Percentiles rank a stretch among this genome's conserved stretches.
phyloP scores from a whole-genome alignment of 2,888 invertebrate species.

The Teleogryllus oceanicus region DNA sequence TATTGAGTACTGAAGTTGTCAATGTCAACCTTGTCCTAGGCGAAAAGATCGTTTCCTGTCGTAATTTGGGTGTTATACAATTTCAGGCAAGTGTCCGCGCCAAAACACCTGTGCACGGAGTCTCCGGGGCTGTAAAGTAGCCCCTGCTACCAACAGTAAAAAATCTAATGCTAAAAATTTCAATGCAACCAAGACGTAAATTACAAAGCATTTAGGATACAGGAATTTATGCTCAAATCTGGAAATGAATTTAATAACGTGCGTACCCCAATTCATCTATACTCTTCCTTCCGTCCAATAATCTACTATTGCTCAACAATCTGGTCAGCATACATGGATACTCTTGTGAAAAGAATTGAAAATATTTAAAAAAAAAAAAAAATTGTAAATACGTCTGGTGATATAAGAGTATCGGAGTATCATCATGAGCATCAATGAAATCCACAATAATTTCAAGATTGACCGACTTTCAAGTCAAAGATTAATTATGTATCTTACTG shows the following conservation, averaged over 20 bases:
- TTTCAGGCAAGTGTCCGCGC: too few relatives aligned
- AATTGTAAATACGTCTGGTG: neutral
- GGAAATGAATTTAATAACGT: neutral
- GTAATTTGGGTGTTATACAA: too few relatives aligned
- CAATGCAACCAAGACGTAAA: too few relatives aligned
- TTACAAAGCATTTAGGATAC: neutral
- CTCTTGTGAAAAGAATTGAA: neutral
- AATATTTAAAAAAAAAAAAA: neutral
- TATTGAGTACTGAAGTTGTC: too few relatives aligned
- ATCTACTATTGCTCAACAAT: neutral
- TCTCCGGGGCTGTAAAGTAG: too few relatives aligned
- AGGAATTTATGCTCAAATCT: neutral
- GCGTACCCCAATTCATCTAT: neutral
- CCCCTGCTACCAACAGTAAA: too few relatives aligned
- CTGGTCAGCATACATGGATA: neutral
- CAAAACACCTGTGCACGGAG: too few relatives aligned
- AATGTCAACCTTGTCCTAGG: too few relatives aligned
- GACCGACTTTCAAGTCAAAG: neutral
- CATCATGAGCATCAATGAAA: neutral
- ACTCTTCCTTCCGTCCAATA: neutral
- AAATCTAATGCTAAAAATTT: too few relatives aligned
- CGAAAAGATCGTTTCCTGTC: too few relatives aligned
- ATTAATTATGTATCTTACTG: neutral
- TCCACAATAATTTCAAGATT: neutral
- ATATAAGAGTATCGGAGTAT: neutral